These are phyloP conservation scores for Oegoconia quadripuncta DNA, from an alignment of 2,888 invertebrate species.

Conservation along the genomic window DNA sequence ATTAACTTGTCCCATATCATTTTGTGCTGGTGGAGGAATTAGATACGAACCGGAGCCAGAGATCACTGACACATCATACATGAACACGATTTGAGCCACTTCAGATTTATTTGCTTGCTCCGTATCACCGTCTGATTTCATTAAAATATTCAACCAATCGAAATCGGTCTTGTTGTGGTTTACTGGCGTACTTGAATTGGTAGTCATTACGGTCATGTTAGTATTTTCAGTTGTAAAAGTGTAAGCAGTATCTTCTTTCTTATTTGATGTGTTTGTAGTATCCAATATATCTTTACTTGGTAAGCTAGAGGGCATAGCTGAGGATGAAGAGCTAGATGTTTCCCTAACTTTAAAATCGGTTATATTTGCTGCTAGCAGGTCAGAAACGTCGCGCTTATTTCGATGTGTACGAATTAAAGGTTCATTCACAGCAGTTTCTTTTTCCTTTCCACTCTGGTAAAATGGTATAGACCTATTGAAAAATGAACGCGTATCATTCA, in stretches of 20 bases:
- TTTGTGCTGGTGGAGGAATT: slow-evolving; percentile 10
- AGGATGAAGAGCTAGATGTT: slow-evolving; percentile 18
- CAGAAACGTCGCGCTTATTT: slow-evolving; percentile 38
- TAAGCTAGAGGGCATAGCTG: too few relatives aligned
- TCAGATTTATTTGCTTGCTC: slow-evolving; percentile 29
- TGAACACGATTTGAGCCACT: slow-evolving; percentile 35
- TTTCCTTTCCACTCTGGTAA: slow-evolving; percentile 16
- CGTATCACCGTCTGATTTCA: too few relatives aligned
- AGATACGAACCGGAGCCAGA: slow-evolving; percentile 33
- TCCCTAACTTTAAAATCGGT: slow-evolving; percentile 2
- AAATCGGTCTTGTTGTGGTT: too few relatives aligned
- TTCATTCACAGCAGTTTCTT: slow-evolving; percentile 17
- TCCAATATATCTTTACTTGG: too few relatives aligned
- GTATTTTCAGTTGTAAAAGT: too few relatives aligned
- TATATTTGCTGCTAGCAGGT: slow-evolving; percentile 12
- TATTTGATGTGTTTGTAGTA: too few relatives aligned
- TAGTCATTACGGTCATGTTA: too few relatives aligned
- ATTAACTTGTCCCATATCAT: slow-evolving; percentile 3
- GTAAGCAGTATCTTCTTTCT: too few relatives aligned
- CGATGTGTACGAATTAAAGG: slow-evolving; percentile 37
- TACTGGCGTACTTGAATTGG: too few relatives aligned
- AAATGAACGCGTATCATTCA: slow-evolving; percentile 46
- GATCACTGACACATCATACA: slow-evolving; percentile 45
- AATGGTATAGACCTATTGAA: slow-evolving; percentile 34
- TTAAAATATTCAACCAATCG: too few relatives aligned